Conservation (phyloP, 2,888 invertebrate species). For the Drosophila suboccidentalis region DNA sequence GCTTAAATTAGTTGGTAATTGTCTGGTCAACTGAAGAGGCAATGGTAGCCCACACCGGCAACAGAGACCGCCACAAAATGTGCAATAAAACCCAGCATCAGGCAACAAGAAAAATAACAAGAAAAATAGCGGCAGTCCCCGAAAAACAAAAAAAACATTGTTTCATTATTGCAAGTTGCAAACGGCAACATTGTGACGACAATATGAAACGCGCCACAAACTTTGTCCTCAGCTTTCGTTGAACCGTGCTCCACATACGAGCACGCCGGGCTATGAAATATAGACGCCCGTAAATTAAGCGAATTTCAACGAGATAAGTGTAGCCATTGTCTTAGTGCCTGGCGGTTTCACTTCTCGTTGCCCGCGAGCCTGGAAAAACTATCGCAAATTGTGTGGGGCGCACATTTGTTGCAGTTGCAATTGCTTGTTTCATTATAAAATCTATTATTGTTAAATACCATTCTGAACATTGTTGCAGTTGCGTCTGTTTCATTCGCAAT, state of each 20-base stretch:
- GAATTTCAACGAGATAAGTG: conserved; percentile 62
- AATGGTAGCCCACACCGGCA: conserved; percentile 13
- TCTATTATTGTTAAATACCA: conserved; percentile 17
- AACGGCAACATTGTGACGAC: conserved; percentile 56
- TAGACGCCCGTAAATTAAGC: conserved; percentile 48
- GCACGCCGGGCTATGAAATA: conserved; percentile 23
- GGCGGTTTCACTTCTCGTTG: conserved; percentile 2
- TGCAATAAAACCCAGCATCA: conserved; percentile 44
- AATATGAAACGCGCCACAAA: conserved; percentile 51
- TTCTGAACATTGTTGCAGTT: neutral
- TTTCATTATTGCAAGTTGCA: conserved; percentile 47
- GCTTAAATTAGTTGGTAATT: conserved; percentile 66
- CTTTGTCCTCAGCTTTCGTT: conserved; percentile 44
- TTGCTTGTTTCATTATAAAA: conserved; percentile 8
- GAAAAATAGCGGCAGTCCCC: neutral
- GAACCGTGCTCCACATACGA: conserved; percentile 46
- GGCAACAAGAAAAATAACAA: neutral
- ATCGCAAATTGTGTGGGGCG: neutral
- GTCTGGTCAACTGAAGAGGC: conserved; percentile 38
- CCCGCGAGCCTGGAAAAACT: neutral
- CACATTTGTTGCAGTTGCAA: conserved; percentile 2
- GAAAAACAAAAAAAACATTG: conserved; percentile 40
- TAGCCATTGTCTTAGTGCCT: conserved; percentile 46
- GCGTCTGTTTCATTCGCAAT: neutral
- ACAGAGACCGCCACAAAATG: conserved; percentile 24